These are phyloP conservation scores for Drosophila nigromelanica DNA, from an alignment of 1,140 invertebrate species.

Conservation along the genomic window DNA sequence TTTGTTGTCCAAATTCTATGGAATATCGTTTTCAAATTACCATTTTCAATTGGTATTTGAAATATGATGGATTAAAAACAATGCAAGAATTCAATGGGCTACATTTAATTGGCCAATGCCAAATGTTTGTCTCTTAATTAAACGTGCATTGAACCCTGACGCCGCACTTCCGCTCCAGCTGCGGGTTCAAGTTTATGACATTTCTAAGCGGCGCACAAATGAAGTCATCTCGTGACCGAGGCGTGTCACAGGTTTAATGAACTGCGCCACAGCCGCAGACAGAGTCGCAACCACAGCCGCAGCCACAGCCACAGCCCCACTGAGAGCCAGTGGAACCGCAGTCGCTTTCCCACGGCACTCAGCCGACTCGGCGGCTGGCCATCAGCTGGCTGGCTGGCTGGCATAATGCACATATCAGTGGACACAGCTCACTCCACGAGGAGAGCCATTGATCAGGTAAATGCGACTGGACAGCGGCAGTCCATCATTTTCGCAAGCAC, in stretches of 20 bases:
- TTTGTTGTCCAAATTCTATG: too few relatives aligned
- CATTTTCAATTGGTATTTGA: too few relatives aligned
- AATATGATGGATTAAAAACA: constrained; percentile 29
- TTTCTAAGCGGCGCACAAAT: constrained; percentile 62
- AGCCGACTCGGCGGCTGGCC: constrained; percentile 10
- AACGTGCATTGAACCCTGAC: constrained; percentile 64
- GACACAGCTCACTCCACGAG: constrained; percentile 20
- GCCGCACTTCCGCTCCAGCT: constrained; percentile 48
- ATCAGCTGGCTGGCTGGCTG: constrained; percentile 9
- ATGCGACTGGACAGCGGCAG: constrained; percentile 64
- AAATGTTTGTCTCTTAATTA: constrained; percentile 58
- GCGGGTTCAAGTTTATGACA: constrained; percentile 74
- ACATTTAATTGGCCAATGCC: constrained; percentile 24
- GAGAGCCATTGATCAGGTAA: constrained; percentile 37
- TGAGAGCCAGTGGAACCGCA: constrained; percentile 20
- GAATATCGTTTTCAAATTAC: too few relatives aligned
- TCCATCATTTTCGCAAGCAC: constrained; percentile 72
- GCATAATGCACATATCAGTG: constrained; percentile 37
- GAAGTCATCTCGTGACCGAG: constrained; percentile 61
- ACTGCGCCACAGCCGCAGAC: constrained; percentile 38
- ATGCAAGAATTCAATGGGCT: constrained; percentile 31
- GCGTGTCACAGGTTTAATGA: constrained; percentile 72
- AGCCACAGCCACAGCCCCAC: neutral
- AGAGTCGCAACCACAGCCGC: neutral
- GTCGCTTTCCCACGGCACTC: constrained; percentile 69